Conservation (phyloP, 2,888 invertebrate species). For the Itoplectis maculator region DNA sequence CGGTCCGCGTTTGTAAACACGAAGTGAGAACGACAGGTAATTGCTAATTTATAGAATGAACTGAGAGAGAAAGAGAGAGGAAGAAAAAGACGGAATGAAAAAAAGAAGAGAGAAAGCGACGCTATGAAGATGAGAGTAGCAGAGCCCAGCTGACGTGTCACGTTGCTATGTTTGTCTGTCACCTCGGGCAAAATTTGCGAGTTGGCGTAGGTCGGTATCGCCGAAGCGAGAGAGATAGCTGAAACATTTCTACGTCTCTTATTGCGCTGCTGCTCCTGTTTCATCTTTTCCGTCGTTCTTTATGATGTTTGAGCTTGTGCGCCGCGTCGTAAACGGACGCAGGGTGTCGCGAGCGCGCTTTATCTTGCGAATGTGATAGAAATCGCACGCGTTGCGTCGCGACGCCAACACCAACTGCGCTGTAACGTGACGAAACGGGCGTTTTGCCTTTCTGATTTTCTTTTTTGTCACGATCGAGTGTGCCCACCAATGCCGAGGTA, state of each 20-base stretch:
- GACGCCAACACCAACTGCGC: background rate
- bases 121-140: too few relatives aligned
- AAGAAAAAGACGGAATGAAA: background rate
- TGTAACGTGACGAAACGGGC: slow-evolving; percentile 15
- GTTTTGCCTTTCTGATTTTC: slow-evolving; percentile 29
- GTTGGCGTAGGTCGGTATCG: slow-evolving; percentile 69
- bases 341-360: slow-evolving; percentile 3
- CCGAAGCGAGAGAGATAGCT: background rate
- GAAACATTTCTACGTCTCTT: background rate
- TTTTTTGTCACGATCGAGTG: slow-evolving; percentile 39
- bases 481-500: slow-evolving; percentile 21
- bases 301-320: slow-evolving; percentile 2
- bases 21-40: too few relatives aligned
- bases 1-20: too few relatives aligned
- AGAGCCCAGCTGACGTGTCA: background rate
- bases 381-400: slow-evolving; percentile 9
- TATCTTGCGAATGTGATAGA: slow-evolving; percentile 28
- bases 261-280: background rate
- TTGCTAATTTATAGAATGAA: slow-evolving; percentile 1
- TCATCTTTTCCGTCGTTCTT: background rate
- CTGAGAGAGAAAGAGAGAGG: background rate
- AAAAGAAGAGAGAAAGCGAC: too few relatives aligned
- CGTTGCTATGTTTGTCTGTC: slow-evolving; percentile 23
- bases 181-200: slow-evolving; percentile 68
- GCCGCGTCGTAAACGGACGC: background rate